These are phyloP conservation scores for Apteryx mantelli DNA, from an alignment of 2,113 vertebrate genomes.

Conservation along the genomic window DNA sequence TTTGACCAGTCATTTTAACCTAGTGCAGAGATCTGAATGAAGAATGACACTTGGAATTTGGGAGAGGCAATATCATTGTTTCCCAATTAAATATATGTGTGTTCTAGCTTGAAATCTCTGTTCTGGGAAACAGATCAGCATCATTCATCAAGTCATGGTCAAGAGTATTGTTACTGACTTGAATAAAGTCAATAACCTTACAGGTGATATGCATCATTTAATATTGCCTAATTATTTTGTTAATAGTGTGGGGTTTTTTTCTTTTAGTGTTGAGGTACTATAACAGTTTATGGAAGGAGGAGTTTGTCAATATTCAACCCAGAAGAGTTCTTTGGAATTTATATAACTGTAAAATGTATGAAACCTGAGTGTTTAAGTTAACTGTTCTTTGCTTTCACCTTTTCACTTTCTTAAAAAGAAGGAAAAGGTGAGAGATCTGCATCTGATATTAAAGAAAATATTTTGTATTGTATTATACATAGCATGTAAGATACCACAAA, in stretches of 20 bases:
- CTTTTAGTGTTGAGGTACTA: background rate
- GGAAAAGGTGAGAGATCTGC: background rate
- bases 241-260: background rate
- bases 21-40: background rate
- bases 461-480: background rate
- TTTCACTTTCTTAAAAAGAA: background rate
- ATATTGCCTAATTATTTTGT: background rate
- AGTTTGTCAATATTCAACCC: background rate
- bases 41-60: slow-evolving; percentile 29
- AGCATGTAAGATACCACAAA: background rate
- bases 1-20: slow-evolving; percentile 18
- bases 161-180: background rate
- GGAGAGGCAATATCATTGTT: background rate
- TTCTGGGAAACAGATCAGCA: background rate
- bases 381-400: background rate
- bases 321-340: background rate
- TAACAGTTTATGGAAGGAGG: background rate
- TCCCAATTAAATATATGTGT: background rate
- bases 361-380: background rate
- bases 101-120: background rate
- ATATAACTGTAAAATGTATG: background rate
- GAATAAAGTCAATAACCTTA: background rate
- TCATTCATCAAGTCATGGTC: background rate
- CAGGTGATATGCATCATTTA: background rate
- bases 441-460: background rate